Conservation (phyloP, 2,797 vertebrate genomes). For the Pitangus sulphuratus region DNA sequence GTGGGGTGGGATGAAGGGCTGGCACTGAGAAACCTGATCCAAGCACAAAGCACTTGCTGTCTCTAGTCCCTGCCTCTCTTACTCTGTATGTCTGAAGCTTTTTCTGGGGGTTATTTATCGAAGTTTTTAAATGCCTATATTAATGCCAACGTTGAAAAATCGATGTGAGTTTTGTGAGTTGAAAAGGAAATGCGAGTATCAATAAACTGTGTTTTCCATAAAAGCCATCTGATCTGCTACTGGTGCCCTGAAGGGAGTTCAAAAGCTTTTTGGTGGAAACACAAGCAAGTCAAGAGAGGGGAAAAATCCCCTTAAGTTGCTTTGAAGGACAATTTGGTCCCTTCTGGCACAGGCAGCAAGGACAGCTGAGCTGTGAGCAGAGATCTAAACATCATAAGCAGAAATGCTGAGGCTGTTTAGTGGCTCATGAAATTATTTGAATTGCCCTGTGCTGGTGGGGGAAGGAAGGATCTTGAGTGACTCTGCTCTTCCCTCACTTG, state of each 20-base stretch:
- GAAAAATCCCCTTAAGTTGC: not conserved
- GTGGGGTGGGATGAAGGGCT: not conserved
- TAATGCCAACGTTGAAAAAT: not conserved
- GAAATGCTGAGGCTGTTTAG: not conserved
- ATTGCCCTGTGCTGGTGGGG: not conserved
- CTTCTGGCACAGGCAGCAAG: not conserved
- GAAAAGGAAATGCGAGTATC: slow-evolving; percentile 52
- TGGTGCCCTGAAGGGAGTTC: not conserved
- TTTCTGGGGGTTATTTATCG: not conserved
- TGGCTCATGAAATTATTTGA: not conserved
- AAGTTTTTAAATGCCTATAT: slow-evolving; percentile 31
- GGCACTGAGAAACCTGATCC: not conserved
- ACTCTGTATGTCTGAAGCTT: not conserved
- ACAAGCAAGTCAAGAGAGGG: not conserved
- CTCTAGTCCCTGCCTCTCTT: not conserved
- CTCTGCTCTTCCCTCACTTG: not conserved
- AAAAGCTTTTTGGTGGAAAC: not conserved
- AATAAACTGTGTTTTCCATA: slow-evolving; percentile 46
- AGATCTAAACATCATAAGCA: not conserved
- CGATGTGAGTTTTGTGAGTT: not conserved
- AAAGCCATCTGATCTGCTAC: not conserved
- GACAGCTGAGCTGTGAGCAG: not conserved
- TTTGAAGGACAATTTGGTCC: not conserved
- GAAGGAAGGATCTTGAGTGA: not conserved
- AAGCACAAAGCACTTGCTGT: not conserved